Conservation (phyloP, 1,140 invertebrate genomes). For the Dinoponera quadriceps region DNA sequence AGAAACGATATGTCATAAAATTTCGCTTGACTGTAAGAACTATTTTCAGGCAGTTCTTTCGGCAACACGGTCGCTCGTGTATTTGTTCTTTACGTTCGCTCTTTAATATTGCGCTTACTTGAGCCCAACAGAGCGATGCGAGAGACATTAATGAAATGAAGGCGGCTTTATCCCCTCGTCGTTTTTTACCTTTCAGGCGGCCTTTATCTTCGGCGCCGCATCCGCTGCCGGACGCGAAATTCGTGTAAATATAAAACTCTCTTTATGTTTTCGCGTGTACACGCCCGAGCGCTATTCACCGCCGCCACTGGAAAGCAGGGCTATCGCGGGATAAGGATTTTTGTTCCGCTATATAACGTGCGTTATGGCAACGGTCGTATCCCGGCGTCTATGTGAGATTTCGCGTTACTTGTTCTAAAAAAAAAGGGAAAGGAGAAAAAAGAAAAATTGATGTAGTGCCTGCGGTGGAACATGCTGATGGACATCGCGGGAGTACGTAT, state of each 20-base stretch:
- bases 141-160: slow-evolving; percentile 54
- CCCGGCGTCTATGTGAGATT: slow-evolving; percentile 25
- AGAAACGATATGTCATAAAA: neutral
- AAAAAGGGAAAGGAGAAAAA: too few species aligned
- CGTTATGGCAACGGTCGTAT: slow-evolving; percentile 19
- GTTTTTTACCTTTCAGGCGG: slow-evolving; percentile 33
- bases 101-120: slow-evolving; percentile 35
- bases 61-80: neutral
- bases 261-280: slow-evolving; percentile 33
- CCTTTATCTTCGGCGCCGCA: slow-evolving; percentile 14
- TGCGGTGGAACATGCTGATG: neutral
- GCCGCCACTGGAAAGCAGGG: slow-evolving; percentile 35
- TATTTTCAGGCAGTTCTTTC: neutral
- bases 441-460: neutral
- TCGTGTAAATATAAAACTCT: slow-evolving; percentile 34
- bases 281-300: slow-evolving; percentile 24
- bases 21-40: neutral
- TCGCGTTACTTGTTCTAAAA: slow-evolving; percentile 32
- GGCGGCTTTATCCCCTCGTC: slow-evolving; percentile 2
- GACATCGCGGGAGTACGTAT: neutral
- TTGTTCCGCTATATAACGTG: slow-evolving; percentile 8
- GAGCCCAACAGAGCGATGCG: slow-evolving; percentile 8
- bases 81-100: neutral
- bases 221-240: slow-evolving; percentile 29
- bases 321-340: slow-evolving; percentile 49